Evolutionary conservation across 2,113 vertebrate species (phyloP), one percentile per base, ranked within the genome.

Genomic region (Pica pica): DNA sequence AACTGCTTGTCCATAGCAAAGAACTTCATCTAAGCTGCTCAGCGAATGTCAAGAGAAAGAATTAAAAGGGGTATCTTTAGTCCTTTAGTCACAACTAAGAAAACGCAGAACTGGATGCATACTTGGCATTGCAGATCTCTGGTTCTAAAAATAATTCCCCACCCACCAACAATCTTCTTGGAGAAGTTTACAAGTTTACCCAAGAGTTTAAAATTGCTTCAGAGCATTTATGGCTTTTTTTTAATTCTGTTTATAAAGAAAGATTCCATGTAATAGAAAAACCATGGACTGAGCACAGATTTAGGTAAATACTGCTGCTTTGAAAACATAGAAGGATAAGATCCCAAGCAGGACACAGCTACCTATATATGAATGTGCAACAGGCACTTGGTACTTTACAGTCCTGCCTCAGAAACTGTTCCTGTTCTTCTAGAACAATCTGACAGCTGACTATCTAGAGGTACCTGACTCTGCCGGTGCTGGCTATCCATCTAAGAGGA

Each of bases 341-440:
- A 83, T 19, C 49, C 13, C 39, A 79, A 60, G 57, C 15, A 79
- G 31, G 0, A 4, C 12, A 39, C 37, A 73, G 31, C 8, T 59
- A 14, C 39, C 41, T 52, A 7, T 2, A 21, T 2, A 35, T 0
- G 0, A 60, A 56, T 0, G 0, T 11, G 11, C n/a, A 90, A 60
- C 39, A 84, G 47, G 17, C 13, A 53, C 33, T 11, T 33, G 22
- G 67, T n/a, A 14, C 50, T 91, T 71, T 8, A 42, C 11, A 61
- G 26, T 22, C 37, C 55, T 15, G n/a, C 52, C 69, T 70, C 84
- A 53, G 42, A 55, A 81, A 56, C 28, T 13, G 14, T 3, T 57
- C 24, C 44, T 53, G 27, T 42, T 81, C 63, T 52, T 49, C 57
- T 19, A 31, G 42, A 85, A 76, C 50, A 53, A 20, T 16, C 37